These are phyloP conservation scores for Ostrea edulis DNA, from an alignment of 1,140 invertebrate species.

Conservation along the genomic window DNA sequence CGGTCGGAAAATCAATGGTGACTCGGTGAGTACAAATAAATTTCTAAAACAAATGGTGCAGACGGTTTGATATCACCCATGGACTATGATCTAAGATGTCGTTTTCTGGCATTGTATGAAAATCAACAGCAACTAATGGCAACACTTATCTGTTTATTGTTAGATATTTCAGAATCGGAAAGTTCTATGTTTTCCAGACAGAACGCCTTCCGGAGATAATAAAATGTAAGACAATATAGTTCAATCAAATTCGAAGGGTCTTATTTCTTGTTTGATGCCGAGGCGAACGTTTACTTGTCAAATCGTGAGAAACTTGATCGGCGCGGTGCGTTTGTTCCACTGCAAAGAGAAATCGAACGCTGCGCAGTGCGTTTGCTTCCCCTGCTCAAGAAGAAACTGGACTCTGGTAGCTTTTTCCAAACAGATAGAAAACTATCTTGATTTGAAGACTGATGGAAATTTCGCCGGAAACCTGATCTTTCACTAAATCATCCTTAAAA, in stretches of 20 bases:
- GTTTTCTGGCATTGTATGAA: slow-evolving; percentile 16
- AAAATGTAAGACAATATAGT: slow-evolving; percentile 33
- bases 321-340: not conserved
- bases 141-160: slow-evolving; percentile 11
- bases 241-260: slow-evolving; percentile 28
- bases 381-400: not conserved
- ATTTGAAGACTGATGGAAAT: not conserved
- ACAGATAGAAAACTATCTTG: slow-evolving; percentile 3
- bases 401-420: not conserved
- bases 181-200: slow-evolving; percentile 15
- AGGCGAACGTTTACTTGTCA: slow-evolving; percentile 21
- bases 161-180: not conserved
- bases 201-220: slow-evolving; percentile 30
- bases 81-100: slow-evolving; percentile 3
- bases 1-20: slow-evolving; percentile 18
- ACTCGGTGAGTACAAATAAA: slow-evolving; percentile 18
- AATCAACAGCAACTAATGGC: not conserved
- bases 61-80: slow-evolving; percentile 18
- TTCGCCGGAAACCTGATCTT: not conserved
- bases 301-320: slow-evolving; percentile 19
- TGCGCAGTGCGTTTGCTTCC: slow-evolving; percentile 20
- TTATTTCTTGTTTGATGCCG: slow-evolving; percentile 31
- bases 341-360: slow-evolving; percentile 3
- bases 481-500: slow-evolving; percentile 18
- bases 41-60: not conserved